Base-by-base conservation (phyloP, 2,888 invertebrate genomes). In the Melieria omissa region DNA sequence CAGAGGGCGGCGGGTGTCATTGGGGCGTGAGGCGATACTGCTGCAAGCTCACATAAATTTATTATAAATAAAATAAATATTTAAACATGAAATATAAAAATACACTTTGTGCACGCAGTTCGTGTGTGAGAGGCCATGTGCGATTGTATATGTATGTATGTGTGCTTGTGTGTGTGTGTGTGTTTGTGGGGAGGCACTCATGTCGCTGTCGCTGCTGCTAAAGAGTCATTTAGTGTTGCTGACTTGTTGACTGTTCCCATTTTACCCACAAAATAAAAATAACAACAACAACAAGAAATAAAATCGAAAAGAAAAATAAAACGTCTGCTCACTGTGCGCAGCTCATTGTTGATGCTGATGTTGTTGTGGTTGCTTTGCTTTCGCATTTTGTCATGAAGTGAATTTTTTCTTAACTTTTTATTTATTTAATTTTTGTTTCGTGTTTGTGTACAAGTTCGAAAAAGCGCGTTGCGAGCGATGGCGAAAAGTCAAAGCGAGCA, bases 221-320 rank as follows among this genome's bases (percentile, higher is more conserved):
- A 29, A 29, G 29, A 29, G 29, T 29, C 29, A 29, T 29, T 29
- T 29, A 29, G 29, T 65, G 61, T 47, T 68, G 57, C 66, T 75
- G 75, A 73, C 75, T 75, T 74, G 74, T 74, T 75, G 76, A 75
- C 75, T 76, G 75, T 76, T 74, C 76, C 73, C 73, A 76, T 76
- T 76, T 72, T 58, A 58, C 46, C 65, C 66, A 68, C 46, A 73
- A 73, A 46, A 29, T 2, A 29, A 29, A 29, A 29, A 29, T 3
- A 29, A 29, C 3, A 29, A 29, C 29, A 29, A 29, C 29, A 29
- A 29, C 29, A 29, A 29, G 29, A 29, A 29, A 29, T 29, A 29
- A 29, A 29, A 29, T 29, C 29, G 29, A 29, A 29, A 29, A 29
- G 29, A 29, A 29, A 29, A 29, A 29, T 29, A 29, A 29, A 29